These are phyloP conservation scores for Trematomus bernacchii DNA, from an alignment of 2,797 vertebrate species.

Conservation along the genomic window DNA sequence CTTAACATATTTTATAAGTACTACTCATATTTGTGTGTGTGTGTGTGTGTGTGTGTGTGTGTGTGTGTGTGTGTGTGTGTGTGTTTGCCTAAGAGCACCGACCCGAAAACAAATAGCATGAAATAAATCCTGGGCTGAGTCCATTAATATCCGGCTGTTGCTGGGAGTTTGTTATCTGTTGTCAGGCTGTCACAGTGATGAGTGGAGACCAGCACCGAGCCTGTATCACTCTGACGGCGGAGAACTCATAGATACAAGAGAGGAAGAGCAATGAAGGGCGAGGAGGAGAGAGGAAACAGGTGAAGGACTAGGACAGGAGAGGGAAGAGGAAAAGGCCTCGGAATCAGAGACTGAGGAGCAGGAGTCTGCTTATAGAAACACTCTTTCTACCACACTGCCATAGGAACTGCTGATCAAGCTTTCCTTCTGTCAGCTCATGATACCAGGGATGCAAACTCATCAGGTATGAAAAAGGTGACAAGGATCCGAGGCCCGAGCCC, in stretches of 20 bases:
- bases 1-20: no score
- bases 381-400: slow-evolving; percentile 46
- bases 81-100: not conserved
- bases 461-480: no score
- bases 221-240: slow-evolving; percentile 53
- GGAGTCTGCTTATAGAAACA: slow-evolving; percentile 39
- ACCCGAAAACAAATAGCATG: not conserved
- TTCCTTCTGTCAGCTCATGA: no score
- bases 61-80: not conserved
- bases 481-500: no score
- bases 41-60: no score
- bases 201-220: slow-evolving; percentile 56
- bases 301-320: not conserved
- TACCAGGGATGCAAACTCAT: no score
- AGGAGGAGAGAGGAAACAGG: slow-evolving; percentile 2
- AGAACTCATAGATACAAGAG: slow-evolving; percentile 44
- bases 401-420: not conserved
- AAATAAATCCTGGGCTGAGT: slow-evolving; percentile 32
- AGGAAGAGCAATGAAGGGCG: slow-evolving; percentile 31
- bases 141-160: slow-evolving; percentile 69
- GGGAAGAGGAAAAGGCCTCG: slow-evolving; percentile 9
- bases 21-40: no score
- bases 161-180: slow-evolving; percentile 69
- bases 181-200: slow-evolving; percentile 76
- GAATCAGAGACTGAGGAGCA: not conserved